A percentile compares a stretch with the other conserved stretches of the same genome.
These are phyloP conservation scores for Lycaon pictus DNA, from an alignment of 2,113 vertebrate species.

Conservation along the genomic window DNA sequence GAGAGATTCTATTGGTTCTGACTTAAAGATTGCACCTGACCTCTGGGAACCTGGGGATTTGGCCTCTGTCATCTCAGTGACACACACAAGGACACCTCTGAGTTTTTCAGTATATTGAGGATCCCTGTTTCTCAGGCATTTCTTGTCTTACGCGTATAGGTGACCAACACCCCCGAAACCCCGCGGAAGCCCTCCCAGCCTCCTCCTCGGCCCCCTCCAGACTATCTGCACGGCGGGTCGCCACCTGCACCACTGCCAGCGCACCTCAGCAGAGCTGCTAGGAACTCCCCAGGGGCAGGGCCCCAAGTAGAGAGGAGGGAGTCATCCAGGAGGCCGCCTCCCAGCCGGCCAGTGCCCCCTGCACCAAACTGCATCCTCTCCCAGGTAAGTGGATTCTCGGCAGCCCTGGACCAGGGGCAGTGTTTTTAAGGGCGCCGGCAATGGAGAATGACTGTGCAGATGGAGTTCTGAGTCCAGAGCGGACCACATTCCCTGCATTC, in stretches of 20 bases:
- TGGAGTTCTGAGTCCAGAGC: neutral
- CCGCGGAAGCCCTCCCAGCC: slow-evolving; percentile 79
- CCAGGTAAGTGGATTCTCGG: slow-evolving; percentile 81
- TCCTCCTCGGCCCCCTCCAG: slow-evolving; percentile 80
- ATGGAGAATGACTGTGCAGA: neutral
- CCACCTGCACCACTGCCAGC: neutral
- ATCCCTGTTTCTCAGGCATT: neutral
- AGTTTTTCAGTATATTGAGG: neutral
- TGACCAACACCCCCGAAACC: slow-evolving; percentile 79
- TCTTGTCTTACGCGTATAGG: slow-evolving; percentile 71
- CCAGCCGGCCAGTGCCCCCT: slow-evolving; percentile 87
- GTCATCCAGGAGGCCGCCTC: slow-evolving; percentile 82
- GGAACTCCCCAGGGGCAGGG: fast-evolving
- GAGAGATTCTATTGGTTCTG: neutral
- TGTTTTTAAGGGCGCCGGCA: neutral
- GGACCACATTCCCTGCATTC: neutral
- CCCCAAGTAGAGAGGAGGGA: neutral
- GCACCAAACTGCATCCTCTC: slow-evolving; percentile 81
- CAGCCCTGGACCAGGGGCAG: neutral
- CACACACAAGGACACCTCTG: neutral
- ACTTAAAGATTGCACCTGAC: neutral
- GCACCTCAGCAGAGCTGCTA: neutral
- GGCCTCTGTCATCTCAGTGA: neutral
- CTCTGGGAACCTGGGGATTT: neutral
- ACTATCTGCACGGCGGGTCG: neutral